Evolutionary conservation across 2,888 invertebrate species (phyloP).

Genomic region (Synanthedon andrenaeformis): DNA sequence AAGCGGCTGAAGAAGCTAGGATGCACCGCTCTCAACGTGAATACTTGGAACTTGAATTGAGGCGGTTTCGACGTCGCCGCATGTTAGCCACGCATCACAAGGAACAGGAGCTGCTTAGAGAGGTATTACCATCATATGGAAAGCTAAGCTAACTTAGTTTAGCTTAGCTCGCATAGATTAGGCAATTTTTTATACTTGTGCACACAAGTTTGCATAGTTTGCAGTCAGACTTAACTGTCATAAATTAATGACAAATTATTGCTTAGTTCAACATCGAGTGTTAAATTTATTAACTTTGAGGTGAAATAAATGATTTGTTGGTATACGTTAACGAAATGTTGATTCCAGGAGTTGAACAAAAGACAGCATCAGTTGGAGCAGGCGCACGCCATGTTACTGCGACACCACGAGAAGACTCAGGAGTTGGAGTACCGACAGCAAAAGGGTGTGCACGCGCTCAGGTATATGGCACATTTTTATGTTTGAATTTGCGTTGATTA

Average conservation of each 20-base stretch:
- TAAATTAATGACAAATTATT: too few species aligned
- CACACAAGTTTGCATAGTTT: too few species aligned
- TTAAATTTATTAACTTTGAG: too few species aligned
- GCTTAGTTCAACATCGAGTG: too few species aligned
- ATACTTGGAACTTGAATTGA: slow-evolving; percentile 90
- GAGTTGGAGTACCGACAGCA: slow-evolving; percentile 96
- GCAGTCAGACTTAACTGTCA: too few species aligned
- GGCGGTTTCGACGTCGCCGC: slow-evolving; percentile 92
- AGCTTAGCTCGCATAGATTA: too few species aligned
- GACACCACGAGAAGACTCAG: slow-evolving; percentile 97
- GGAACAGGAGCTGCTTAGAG: slow-evolving; percentile 90
- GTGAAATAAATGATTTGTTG: too few species aligned
- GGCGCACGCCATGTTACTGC: slow-evolving; percentile 91
- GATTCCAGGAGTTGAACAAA: slow-evolving; percentile 89
- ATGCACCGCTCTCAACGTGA: slow-evolving; percentile 90
- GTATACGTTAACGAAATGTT: too few species aligned
- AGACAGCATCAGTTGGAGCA: slow-evolving; percentile 95
- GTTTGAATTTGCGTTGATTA: too few species aligned
- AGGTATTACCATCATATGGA: slow-evolving; percentile 41
- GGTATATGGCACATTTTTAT: slow-evolving; percentile 58
- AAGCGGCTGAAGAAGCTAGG: slow-evolving; percentile 90
- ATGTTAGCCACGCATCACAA: slow-evolving; percentile 87
- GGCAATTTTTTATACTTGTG: too few species aligned
- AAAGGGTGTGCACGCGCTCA: slow-evolving; percentile 90
- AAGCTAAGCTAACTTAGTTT: too few species aligned